Evolutionary conservation across 1,140 invertebrate species (phyloP), one percentile per base, ranked within the genome.

Genomic region (Calliphora vicina): DNA sequence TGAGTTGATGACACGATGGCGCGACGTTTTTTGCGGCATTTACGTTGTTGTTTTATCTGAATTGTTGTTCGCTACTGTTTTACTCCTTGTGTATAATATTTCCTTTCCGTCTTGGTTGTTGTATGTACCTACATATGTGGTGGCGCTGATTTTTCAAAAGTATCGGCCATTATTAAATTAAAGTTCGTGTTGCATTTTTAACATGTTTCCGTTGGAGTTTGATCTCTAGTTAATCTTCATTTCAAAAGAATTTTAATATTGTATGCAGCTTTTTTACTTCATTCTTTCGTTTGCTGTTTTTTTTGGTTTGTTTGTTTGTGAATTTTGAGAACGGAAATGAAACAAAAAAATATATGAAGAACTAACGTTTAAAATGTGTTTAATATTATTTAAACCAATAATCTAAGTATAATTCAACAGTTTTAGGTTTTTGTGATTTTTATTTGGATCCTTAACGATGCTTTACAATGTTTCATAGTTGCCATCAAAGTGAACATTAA

Each of bases 1-100:
- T 23, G 20, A 67, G 81, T 67, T 81, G 83, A 83, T 83, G 83
- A 83, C 83, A 80, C 72, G 83, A 83, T 83, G 83, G 83, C 83
- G 83, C 83, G 71, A 82, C 81, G 61, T 78, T 78, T 76, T 45
- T 78, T 78, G n/a, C 61, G 61, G 61, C 61, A 67, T 45, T 78
- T 78, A 43, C 35, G 20, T 78, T 42, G n/a, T 76, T 42, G 26
- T 76, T 76, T 45, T 78, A 26, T 78, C 74, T 78, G 74, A 15
- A 78, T 43, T 78, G 74, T 78, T 78, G 20, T 78, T 78, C 17
- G 74, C 74, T 78, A 78, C 74, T 78, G 74, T 78, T 42, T 43
- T 25, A 43, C 35, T 78, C 74, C 35, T 78, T 78, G 35, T 45
- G n/a, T 50, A 50, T 50, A 50, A 50, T 50, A 50, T 50, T 50